Percentiles rank a stretch among this genome's conserved stretches.
These are phyloP conservation scores for Tenualosa ilisha DNA, from an alignment of 2,797 vertebrate genomes.

Conservation along the genomic window DNA sequence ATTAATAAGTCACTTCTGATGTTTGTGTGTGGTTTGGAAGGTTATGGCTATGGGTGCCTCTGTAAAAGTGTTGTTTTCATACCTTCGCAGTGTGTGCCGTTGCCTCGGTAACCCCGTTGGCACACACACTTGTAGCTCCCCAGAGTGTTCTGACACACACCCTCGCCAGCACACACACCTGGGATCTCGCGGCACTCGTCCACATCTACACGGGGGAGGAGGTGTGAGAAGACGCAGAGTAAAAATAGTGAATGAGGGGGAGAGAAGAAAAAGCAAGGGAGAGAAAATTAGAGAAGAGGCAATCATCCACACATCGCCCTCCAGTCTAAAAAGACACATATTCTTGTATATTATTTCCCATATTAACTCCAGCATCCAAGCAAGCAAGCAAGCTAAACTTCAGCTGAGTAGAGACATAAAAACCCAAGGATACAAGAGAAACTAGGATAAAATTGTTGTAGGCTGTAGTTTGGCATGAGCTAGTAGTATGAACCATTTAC, in stretches of 20 bases:
- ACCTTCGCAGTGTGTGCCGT: constrained; percentile 83
- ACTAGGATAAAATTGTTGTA: neutral
- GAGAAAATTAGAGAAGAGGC: neutral
- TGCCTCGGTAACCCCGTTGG: constrained; percentile 76
- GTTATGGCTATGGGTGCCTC: neutral
- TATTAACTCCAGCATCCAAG: neutral
- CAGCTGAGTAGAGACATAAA: neutral
- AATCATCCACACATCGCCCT: neutral
- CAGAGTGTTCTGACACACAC: constrained; percentile 76
- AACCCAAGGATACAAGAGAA: neutral
- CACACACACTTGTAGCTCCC: constrained; percentile 81
- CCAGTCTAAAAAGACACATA: neutral
- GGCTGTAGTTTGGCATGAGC: neutral
- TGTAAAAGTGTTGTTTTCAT: constrained; percentile 29
- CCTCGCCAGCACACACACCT: constrained; percentile 67
- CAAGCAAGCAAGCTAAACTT: neutral
- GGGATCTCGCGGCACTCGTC: constrained; percentile 72
- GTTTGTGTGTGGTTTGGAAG: constrained; percentile 24
- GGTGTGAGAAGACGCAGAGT: constrained; percentile 23
- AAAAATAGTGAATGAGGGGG: constrained; percentile 16
- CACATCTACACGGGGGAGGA: constrained; percentile 65
- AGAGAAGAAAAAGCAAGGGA: neutral
- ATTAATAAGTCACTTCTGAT: neutral
- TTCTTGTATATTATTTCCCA: neutral
- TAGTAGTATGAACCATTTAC: constrained; percentile 39